Evolutionary conservation across 2,797 vertebrate genomes (phyloP).

Genomic region (Labeo calbasu): DNA sequence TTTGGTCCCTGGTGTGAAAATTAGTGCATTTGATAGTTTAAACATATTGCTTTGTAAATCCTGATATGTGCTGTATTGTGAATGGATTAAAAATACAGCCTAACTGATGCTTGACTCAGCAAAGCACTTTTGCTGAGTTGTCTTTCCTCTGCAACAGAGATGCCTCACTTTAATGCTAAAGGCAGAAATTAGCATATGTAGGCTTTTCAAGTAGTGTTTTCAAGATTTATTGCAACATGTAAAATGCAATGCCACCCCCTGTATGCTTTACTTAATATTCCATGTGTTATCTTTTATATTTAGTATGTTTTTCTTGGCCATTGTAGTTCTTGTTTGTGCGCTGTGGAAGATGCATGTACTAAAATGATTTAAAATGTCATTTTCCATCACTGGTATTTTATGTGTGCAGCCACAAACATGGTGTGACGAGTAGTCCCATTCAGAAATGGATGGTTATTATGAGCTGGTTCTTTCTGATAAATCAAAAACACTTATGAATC

Average conservation of each 20-base stretch:
- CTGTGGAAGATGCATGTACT: not conserved
- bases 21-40: not conserved
- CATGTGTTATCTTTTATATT: not conserved
- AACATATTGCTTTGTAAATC: not conserved
- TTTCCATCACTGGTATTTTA: not conserved
- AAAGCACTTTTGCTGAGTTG: not conserved
- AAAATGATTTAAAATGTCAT: not conserved
- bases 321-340: not conserved
- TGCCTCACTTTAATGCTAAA: not conserved
- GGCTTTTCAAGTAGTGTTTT: not conserved
- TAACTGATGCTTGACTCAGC: not conserved
- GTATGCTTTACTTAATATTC: not conserved
- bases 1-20: not conserved
- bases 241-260: not conserved
- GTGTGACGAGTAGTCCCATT: not conserved
- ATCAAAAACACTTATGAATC: not conserved
- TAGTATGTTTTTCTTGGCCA: not conserved
- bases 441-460: not conserved
- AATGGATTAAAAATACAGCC: not conserved
- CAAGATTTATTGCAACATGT: not conserved
- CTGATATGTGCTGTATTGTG: not conserved
- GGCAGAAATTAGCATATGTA: not conserved
- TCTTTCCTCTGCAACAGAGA: conserved; percentile 11
- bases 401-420: not conserved
- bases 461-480: not conserved